Evolutionary conservation across 2,888 invertebrate genomes (phyloP).

Genomic region (Sphaerolaimus hirsutus): DNA sequence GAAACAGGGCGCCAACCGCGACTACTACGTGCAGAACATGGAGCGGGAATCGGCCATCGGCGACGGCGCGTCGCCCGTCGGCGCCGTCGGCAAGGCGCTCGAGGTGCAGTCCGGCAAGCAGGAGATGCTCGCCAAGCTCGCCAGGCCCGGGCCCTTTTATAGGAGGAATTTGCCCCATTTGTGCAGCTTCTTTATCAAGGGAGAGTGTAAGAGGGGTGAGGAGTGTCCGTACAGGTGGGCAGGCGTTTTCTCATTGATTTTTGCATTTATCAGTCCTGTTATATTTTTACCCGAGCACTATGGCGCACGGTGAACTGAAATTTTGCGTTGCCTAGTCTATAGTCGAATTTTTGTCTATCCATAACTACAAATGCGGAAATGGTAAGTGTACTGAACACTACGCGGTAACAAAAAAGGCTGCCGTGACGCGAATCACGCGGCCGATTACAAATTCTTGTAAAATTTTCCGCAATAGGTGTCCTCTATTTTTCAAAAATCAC

Average conservation of each 20-base stretch:
- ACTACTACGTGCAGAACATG: constrained; percentile 72
- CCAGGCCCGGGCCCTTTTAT: constrained; percentile 75
- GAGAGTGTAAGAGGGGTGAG: constrained; percentile 78
- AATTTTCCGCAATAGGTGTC: too few species aligned
- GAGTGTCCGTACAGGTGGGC: constrained; percentile 58
- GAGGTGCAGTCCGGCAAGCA: constrained; percentile 41
- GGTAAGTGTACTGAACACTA: too few species aligned
- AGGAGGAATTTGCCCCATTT: constrained; percentile 80
- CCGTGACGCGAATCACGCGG: too few species aligned
- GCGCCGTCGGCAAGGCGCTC: constrained; percentile 35
- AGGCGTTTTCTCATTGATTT: neutral
- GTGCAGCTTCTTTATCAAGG: constrained; percentile 95
- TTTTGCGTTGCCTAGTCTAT: too few species aligned
- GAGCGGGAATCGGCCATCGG: constrained; percentile 42
- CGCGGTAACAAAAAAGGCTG: too few species aligned
- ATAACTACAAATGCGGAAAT: too few species aligned
- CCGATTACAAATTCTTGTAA: too few species aligned
- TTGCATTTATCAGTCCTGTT: neutral
- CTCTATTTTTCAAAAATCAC: too few species aligned
- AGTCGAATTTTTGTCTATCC: too few species aligned
- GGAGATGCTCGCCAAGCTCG: constrained; percentile 55
- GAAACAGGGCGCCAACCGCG: constrained; percentile 75
- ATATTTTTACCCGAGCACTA: neutral
- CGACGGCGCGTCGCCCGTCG: constrained; percentile 30
- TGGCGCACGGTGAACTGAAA: neutral